Percentiles rank a stretch among this genome's conserved stretches.
Evolutionary conservation across 2,113 vertebrate species (phyloP).

Genomic region (Cyanoramphus novaezelandiae): DNA sequence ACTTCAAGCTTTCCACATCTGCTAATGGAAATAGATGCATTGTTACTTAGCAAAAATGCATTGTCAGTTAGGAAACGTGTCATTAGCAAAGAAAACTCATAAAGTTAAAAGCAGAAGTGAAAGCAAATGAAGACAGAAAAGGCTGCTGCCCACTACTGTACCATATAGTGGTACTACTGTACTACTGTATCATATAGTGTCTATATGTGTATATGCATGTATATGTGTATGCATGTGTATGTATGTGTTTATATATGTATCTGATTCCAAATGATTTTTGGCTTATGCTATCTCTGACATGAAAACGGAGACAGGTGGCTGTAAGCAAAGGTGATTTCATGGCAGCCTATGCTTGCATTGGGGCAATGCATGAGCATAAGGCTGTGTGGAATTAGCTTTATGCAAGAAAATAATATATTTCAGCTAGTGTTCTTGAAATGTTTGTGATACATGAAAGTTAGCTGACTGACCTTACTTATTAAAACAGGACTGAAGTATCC

Average conservation of each 20-base stretch:
- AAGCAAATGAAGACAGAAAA: neutral
- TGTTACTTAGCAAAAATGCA: neutral
- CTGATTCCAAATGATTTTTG: neutral
- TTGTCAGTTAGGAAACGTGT: neutral
- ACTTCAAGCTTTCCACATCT: neutral
- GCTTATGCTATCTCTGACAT: neutral
- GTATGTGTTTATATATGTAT: too few relatives aligned
- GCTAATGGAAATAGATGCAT: neutral
- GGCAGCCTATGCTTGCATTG: accelerated
- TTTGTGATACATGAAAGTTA: neutral
- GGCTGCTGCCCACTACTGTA: neutral
- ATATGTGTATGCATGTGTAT: accelerated
- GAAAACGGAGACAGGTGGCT: neutral
- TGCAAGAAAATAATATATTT: neutral
- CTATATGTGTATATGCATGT: accelerated
- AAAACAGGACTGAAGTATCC: neutral
- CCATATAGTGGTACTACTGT: too few relatives aligned
- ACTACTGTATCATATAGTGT: too few relatives aligned
- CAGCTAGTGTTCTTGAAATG: neutral
- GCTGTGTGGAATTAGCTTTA: neutral
- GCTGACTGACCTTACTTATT: neutral
- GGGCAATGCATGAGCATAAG: neutral
- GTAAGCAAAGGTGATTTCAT: neutral
- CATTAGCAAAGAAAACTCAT: neutral
- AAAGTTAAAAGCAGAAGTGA: neutral